Conservation (phyloP, 1,140 invertebrate genomes). For the Caenorhabditis tropicalis region DNA sequence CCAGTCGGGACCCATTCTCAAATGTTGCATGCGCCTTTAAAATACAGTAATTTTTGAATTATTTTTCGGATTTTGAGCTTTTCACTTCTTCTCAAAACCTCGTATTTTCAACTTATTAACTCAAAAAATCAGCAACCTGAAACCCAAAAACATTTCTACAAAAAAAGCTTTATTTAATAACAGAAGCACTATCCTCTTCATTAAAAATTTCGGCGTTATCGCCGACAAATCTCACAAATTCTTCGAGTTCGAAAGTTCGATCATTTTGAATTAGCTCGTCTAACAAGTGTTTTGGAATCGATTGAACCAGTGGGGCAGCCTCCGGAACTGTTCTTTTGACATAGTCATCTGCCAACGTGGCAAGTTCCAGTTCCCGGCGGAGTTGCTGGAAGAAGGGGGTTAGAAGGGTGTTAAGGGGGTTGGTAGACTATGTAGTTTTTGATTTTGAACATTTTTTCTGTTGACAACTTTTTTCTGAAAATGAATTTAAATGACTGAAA, state of each 20-base stretch:
- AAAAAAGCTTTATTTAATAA: constrained; percentile 28
- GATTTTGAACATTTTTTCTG: background rate
- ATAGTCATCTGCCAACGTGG: constrained; percentile 4
- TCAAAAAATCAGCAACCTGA: no score
- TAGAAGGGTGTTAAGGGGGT: background rate
- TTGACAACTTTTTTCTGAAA: no score
- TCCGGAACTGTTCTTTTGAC: background rate
- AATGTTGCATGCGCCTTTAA: no score
- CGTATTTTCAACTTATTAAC: no score
- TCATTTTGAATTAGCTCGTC: background rate
- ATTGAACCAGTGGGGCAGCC: background rate
- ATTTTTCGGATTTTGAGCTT: no score
- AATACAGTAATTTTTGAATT: no score
- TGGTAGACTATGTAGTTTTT: background rate
- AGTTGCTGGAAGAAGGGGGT: background rate
- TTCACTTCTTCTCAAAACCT: no score
- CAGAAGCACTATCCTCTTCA: background rate
- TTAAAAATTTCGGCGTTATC: background rate
- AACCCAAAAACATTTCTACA: no score
- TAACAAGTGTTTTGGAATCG: background rate
- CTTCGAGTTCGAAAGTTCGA: background rate
- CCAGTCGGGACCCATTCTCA: no score
- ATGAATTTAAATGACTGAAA: no score
- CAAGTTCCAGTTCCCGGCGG: background rate
- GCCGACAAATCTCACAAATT: background rate